Evolutionary conservation across 2,113 vertebrate species (phyloP).

Genomic region (Orientallactaga bullata): DNA sequence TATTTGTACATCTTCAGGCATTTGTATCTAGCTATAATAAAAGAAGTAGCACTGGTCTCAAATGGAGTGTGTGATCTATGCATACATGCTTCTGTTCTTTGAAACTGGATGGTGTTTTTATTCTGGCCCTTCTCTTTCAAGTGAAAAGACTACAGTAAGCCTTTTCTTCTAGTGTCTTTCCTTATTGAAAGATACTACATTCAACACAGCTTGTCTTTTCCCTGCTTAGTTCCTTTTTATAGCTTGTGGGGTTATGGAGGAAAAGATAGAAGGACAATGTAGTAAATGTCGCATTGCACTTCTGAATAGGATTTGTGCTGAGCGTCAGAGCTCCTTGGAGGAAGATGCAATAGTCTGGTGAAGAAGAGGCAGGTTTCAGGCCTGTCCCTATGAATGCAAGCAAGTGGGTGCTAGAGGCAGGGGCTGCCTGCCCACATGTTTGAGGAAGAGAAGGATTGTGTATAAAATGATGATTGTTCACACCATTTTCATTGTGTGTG

Average conservation of each 20-base stretch:
- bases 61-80: neutral
- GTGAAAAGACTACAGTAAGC: neutral
- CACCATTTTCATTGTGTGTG: too few species aligned
- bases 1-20: constrained; percentile 70
- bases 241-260: neutral
- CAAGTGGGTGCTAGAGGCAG: neutral
- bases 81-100: constrained; percentile 26
- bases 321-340: neutral
- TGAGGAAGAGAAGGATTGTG: neutral
- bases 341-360: neutral
- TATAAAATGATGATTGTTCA: too few species aligned
- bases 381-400: neutral
- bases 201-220: neutral
- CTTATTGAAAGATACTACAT: neutral
- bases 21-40: constrained; percentile 70
- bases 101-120: constrained; percentile 58
- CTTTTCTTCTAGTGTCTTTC: neutral
- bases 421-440: neutral
- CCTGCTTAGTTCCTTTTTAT: neutral
- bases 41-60: constrained; percentile 46
- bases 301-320: neutral
- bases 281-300: neutral
- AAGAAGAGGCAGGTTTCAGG: neutral
- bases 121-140: constrained; percentile 15
- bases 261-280: neutral